These are phyloP conservation scores for Diarsia dahlii DNA, from an alignment of 2,888 invertebrate species.

Conservation along the genomic window DNA sequence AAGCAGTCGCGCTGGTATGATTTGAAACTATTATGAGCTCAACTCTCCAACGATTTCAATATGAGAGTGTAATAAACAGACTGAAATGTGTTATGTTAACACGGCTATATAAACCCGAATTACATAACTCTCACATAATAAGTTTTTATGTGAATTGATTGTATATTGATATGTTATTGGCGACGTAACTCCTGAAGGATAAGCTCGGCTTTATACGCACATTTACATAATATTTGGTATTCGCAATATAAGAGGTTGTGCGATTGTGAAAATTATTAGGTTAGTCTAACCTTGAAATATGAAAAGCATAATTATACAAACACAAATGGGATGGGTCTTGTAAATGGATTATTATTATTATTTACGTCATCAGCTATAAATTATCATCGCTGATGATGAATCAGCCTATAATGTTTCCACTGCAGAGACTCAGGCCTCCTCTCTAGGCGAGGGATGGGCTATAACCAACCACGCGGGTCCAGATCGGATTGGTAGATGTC, in stretches of 20 bases:
- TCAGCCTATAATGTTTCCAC: no score
- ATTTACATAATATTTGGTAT: conserved; percentile 4
- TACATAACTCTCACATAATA: conserved; percentile 3
- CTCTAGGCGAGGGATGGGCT: no score
- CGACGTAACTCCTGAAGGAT: background rate
- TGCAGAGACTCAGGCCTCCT: no score
- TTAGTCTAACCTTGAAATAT: no score
- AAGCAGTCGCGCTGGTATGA: conserved; percentile 31
- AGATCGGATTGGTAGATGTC: no score
- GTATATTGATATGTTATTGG: conserved; percentile 18
- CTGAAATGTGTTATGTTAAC: conserved; percentile 9
- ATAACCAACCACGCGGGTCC: no score
- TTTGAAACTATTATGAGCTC: conserved; percentile 45
- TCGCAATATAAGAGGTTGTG: background rate
- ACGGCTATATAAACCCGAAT: conserved; percentile 22
- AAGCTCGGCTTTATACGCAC: background rate
- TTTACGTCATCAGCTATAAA: no score
- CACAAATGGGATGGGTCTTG: no score
- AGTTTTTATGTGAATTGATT: conserved; percentile 27
- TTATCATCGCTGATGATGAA: no score
- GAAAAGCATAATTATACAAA: no score
- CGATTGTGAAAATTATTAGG: background rate
- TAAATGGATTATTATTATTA: no score
- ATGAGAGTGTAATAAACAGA: conserved; percentile 29
- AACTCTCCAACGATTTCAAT: conserved; percentile 43